A percentile compares a stretch with the other conserved stretches of the same genome.
Conservation (phyloP, 2,113 vertebrate genomes). For the Suricata suricatta region DNA sequence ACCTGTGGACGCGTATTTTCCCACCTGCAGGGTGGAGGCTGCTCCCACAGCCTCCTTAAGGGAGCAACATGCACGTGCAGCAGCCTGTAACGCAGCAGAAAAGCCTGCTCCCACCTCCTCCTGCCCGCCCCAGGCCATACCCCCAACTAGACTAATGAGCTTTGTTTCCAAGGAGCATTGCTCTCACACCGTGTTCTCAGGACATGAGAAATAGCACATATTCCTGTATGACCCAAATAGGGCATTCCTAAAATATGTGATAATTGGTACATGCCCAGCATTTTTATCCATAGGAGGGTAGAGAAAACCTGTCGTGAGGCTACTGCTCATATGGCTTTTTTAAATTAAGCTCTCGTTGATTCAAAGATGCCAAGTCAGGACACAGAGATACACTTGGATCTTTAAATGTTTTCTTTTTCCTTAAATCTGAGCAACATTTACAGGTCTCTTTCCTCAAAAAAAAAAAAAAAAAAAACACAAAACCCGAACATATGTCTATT, state of each 20-base stretch:
- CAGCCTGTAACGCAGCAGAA: not conserved
- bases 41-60: not conserved
- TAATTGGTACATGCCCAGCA: not conserved
- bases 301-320: not conserved
- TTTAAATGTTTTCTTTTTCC: constrained; percentile 35
- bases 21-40: not conserved
- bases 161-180: not conserved
- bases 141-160: not conserved
- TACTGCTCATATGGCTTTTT: not conserved
- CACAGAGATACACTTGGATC: not conserved
- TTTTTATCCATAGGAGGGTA: not conserved
- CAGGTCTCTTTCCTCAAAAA: not conserved
- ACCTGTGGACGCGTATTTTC: not conserved
- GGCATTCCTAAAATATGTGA: not conserved
- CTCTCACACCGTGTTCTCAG: not conserved
- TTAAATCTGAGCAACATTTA: constrained; percentile 11
- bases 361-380: not conserved
- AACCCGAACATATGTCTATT: not conserved
- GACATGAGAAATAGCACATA: not conserved
- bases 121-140: not conserved
- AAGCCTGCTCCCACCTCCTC: not conserved
- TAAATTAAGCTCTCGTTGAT: not conserved
- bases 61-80: rapidly evolving
- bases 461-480: not conserved
- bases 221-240: not conserved